Evolutionary conservation across 2,113 vertebrate species (phyloP).

Genomic region (Dicentrarchus labrax): DNA sequence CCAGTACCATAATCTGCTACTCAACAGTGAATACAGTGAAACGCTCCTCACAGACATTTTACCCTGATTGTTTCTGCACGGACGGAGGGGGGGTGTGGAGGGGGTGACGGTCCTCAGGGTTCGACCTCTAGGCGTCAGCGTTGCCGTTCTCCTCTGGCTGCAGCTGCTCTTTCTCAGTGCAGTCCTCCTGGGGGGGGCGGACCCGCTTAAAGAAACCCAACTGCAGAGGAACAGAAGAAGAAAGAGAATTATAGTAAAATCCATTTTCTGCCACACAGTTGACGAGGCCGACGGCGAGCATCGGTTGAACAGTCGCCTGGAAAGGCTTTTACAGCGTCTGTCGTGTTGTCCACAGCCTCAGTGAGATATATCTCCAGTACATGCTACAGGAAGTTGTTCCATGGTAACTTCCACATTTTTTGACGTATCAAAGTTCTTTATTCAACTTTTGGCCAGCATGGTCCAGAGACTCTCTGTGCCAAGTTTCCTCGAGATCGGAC

Average conservation of each 20-base stretch:
- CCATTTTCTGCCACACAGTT: no score
- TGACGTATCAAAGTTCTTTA: no score
- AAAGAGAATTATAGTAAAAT: not conserved
- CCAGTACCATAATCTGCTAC: slow-evolving; percentile 8
- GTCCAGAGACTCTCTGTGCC: no score
- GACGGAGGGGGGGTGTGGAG: not conserved
- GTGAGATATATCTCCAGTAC: no score
- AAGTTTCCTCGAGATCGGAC: no score
- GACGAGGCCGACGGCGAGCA: no score
- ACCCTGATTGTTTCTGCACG: slow-evolving; percentile 38
- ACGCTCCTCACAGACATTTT: slow-evolving; percentile 6
- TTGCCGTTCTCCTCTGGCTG: slow-evolving; percentile 96
- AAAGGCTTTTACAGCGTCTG: no score
- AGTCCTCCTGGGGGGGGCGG: slow-evolving; percentile 95
- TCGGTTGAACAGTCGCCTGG: no score
- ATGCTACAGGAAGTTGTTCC: no score
- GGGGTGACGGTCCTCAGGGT: slow-evolving; percentile 34
- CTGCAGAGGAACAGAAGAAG: slow-evolving; percentile 72
- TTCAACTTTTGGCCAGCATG: no score
- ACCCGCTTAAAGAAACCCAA: slow-evolving; percentile 98
- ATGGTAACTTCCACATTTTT: no score
- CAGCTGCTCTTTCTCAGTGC: slow-evolving; percentile 93
- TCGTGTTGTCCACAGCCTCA: no score
- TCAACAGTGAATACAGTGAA: slow-evolving; percentile 57
- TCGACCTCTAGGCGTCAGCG: slow-evolving; percentile 87